Evolutionary conservation across 53 echinoderm and acorn worm genomes (phyloP).

Genomic region (Apostichopus leukothele): DNA sequence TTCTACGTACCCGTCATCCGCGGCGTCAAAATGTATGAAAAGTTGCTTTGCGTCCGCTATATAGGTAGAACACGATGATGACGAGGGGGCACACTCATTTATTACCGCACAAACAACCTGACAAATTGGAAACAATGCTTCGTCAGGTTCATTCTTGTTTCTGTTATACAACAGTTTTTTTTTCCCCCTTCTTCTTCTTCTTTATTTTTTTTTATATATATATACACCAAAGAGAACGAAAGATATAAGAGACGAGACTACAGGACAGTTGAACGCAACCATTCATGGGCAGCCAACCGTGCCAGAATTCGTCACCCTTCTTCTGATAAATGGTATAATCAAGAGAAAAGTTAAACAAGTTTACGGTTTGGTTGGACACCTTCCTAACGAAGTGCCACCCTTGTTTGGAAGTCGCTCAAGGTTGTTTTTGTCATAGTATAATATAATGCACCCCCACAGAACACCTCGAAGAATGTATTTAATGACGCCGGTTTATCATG

Average conservation of each 20-base stretch:
- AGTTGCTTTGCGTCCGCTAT: not conserved
- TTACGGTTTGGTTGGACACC: constrained; percentile 22
- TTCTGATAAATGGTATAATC: constrained; percentile 24
- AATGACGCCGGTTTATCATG: not conserved
- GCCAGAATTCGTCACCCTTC: constrained; percentile 1
- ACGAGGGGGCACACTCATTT: constrained; percentile 3
- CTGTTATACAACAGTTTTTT: not conserved
- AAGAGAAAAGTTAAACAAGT: constrained; percentile 24
- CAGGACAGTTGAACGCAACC: not conserved
- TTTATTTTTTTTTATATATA: not conserved
- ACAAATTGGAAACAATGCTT: constrained; percentile 37
- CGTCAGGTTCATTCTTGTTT: not conserved
- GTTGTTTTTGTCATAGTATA: not conserved
- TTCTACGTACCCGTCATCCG: not conserved
- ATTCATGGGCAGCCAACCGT: constrained; percentile 39
- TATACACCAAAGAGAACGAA: not conserved
- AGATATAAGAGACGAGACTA: not conserved
- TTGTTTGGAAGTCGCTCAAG: constrained; percentile 7
- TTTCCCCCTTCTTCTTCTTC: not conserved
- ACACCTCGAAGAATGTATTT: not conserved
- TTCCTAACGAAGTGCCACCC: constrained; percentile 33
- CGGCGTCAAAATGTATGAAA: constrained; percentile 10
- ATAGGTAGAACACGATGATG: constrained; percentile 20
- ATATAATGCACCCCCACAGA: not conserved
- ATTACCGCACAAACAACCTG: constrained; percentile 35